A percentile compares a stretch with the other conserved stretches of the same genome.
Conservation (phyloP, 2,113 vertebrate species). For the Tyto alba region DNA sequence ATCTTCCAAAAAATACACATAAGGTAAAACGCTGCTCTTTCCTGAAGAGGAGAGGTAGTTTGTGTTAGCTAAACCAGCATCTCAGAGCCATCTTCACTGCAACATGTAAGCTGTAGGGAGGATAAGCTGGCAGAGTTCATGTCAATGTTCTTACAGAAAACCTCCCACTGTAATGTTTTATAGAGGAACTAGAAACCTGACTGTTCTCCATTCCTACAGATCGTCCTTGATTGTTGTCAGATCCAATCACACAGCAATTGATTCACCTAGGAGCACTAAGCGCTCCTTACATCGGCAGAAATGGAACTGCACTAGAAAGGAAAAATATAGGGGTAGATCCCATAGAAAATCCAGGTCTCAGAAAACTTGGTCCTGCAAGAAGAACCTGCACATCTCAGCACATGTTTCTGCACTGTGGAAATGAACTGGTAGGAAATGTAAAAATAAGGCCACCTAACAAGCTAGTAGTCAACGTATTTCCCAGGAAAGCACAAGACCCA, state of each 20-base stretch:
- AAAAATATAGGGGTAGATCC: not conserved
- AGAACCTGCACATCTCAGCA: not conserved
- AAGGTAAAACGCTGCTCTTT: not conserved
- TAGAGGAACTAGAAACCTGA: not conserved
- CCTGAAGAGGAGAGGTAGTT: not conserved
- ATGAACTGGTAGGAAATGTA: not conserved
- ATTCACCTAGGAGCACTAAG: not conserved
- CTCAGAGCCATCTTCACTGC: not conserved
- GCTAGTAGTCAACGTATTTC: accelerated
- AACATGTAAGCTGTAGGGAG: not conserved
- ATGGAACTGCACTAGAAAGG: not conserved
- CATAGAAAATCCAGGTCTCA: not conserved
- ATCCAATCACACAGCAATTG: not conserved
- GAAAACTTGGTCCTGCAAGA: not conserved
- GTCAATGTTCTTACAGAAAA: not conserved
- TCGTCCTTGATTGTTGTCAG: not conserved
- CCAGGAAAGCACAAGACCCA: not conserved
- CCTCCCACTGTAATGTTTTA: not conserved
- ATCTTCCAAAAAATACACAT: not conserved
- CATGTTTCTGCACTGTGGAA: not conserved
- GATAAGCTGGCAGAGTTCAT: not conserved
- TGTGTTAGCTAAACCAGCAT: not conserved
- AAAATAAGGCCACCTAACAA: not conserved
- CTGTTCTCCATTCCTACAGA: not conserved
- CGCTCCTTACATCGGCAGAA: not conserved